Conservation (phyloP, 2,113 vertebrate species). For the Engraulis encrasicolus region DNA sequence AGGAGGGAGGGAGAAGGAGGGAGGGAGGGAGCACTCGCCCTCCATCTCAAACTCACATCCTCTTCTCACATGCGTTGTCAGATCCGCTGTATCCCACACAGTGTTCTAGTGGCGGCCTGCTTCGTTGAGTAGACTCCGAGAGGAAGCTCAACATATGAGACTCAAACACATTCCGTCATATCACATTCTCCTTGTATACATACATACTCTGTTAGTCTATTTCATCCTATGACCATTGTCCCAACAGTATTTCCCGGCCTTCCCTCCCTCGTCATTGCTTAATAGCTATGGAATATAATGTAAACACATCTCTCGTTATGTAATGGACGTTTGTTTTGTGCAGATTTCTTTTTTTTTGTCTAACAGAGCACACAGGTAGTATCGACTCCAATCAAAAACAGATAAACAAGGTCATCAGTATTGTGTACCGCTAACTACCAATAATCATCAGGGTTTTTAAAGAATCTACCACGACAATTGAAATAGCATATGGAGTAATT, state of each 20-base stretch:
- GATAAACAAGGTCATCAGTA: conserved; percentile 35
- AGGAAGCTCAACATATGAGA: background rate
- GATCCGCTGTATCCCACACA: conserved; percentile 38
- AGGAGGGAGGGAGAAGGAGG: background rate
- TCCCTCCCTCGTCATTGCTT: conserved; percentile 49
- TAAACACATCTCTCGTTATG: conserved; percentile 47
- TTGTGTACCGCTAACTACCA: conserved; percentile 25
- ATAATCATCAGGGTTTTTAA: conserved; percentile 40
- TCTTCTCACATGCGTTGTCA: background rate
- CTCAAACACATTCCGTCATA: background rate
- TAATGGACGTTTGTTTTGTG: conserved; percentile 39
- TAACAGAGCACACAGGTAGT: conserved; percentile 44
- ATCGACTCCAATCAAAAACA: conserved; percentile 43
- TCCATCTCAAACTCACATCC: background rate
- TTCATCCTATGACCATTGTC: conserved; percentile 14
- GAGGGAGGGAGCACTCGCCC: too few species aligned
- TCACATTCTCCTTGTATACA: background rate
- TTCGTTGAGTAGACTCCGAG: conserved; percentile 2
- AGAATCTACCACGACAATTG: conserved; percentile 46
- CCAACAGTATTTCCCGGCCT: conserved; percentile 47
- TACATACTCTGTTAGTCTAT: conserved; percentile 21
- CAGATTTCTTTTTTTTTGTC: conserved; percentile 18
- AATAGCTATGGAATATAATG: conserved; percentile 43
- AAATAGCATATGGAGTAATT: conserved; percentile 41
- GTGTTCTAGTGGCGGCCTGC: conserved; percentile 43